Base-by-base conservation (phyloP, 1,140 invertebrate genomes). In the Aphaenogaster ashmeadi region DNA sequence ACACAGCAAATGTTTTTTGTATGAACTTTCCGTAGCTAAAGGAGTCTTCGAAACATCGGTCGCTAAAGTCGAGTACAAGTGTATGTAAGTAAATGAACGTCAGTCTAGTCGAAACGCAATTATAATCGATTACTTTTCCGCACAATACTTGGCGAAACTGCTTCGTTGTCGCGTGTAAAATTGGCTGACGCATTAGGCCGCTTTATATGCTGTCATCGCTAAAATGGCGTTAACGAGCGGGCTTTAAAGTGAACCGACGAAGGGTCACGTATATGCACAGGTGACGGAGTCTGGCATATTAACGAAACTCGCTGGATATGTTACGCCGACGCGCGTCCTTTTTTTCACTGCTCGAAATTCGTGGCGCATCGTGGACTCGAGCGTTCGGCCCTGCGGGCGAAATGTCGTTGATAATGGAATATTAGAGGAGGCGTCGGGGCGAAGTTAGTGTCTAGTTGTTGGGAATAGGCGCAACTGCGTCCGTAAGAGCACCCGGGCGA, bases 321-420 rank as follows among this genome's bases (percentile, higher is more conserved):
- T 1, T 21, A 66, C 38, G 44, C 21, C 58, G 50, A 38, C 8
- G 36, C 41, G 11, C 11, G 21, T 18, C 11, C 33, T 44, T 66
- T 38, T 64, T 64, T 72, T 69, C 41, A 50, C 50, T 21, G 13
- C 11, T 77, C 36, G 47, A 64, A 52, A 60, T 85, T 79, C 60
- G 74, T 58, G 58, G 47, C 11, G 44, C 36, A 36, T 66, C 13
- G 74, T 5, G 38, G 33, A 36, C 27, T 27, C 18, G 38, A 15
- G 41, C 41, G 38, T 74, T 60, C 54, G 47, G n/a, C n/a, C 44
- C 33, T 62, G 54, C 58, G 72, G 52, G 66, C 69, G 56, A 66
- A 56, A 71, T 80, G 83, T 56, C 74, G 56, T 69, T 67, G 80
- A 84, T 88, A 86, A 90, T 88, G 84, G 90, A 90, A 91, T 90